Base-by-base conservation (phyloP, 2,888 invertebrate species). In the Imbricaverruca yamaguchii region DNA sequence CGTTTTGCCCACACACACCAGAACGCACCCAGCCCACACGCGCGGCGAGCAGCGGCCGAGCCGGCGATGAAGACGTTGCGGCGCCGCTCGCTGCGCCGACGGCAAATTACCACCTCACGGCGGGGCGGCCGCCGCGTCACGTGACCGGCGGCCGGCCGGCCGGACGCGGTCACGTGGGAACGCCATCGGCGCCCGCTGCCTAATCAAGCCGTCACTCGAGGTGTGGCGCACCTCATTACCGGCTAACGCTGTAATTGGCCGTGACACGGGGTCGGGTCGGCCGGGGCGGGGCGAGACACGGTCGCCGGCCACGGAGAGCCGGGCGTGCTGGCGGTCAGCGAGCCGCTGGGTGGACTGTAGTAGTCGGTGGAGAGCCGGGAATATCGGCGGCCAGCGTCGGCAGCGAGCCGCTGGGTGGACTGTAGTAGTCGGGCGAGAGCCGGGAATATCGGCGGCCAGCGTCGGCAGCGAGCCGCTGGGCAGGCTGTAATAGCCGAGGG, bases 191-290 rank as follows among this genome's bases (percentile, higher is more conserved):
- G 39, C 39, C 39, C 39, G 4, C 39, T 23, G 21, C 18, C 74
- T 18, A 53, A 74, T 74, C 21, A 74, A 74, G 74, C 53, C 74
- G 74, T 74, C 74, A 74, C 53, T 18, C 53, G 39, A 74, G 74
- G 74, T 74, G 74, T 74, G 21, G 74, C 55, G 10, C 74, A 53
- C 10, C 74, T 74, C 74, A 74, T 74, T 74, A 74, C 18, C 74
- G 55, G 9, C 21, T 53, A 55, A 13, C 55, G 53, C 74, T 55
- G 74, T 55, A 55, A 74, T 74, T 74, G 74, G 21, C 53, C 74
- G 74, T 74, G 74, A 74, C 74, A 74, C 74, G 21, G 23, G 55
- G 53, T 23, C 53, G 74, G 55, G 59, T 59, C 59, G 21, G 59
- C 1, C 59, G 59, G 59, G 59, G 11, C 59, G 59, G 59, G 59